Percentiles rank a stretch among this genome's conserved stretches.
Conservation (phyloP, 2,797 vertebrate species). For the Girardinus metallicus region DNA sequence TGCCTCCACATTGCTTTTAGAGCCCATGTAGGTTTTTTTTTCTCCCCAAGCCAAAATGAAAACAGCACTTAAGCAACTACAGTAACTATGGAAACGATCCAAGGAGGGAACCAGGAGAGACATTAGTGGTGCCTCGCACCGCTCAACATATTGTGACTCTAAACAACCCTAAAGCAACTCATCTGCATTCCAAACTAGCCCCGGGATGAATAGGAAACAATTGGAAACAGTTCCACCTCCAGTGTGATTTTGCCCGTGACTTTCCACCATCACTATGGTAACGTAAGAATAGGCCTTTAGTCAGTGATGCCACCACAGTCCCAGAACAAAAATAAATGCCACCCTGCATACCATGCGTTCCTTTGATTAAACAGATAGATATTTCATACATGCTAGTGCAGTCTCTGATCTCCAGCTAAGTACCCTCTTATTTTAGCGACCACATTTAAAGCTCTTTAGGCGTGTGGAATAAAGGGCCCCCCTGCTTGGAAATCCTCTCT, state of each 20-base stretch:
- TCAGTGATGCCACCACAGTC: constrained; percentile 37
- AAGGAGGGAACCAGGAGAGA: constrained; percentile 56
- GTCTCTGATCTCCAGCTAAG: constrained; percentile 52
- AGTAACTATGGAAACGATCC: constrained; percentile 70
- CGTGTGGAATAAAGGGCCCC: constrained; percentile 44
- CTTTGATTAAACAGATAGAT: constrained; percentile 54
- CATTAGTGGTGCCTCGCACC: constrained; percentile 55
- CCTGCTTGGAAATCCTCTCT: constrained; percentile 50
- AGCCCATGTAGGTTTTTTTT: constrained; percentile 35
- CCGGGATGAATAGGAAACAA: constrained; percentile 72
- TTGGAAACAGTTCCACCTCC: constrained; percentile 72
- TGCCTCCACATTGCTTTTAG: constrained; percentile 46
- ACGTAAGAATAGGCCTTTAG: constrained; percentile 58
- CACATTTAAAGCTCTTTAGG: constrained; percentile 57
- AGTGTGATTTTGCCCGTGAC: constrained; percentile 64
- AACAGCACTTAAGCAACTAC: constrained; percentile 65
- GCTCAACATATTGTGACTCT: constrained; percentile 75
- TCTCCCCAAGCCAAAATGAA: constrained; percentile 54
- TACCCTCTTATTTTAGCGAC: constrained; percentile 52
- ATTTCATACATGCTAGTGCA: constrained; percentile 52
- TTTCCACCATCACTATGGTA: constrained; percentile 65
- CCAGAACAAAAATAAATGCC: constrained; percentile 51
- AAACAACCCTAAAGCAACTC: constrained; percentile 79
- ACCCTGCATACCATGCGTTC: constrained; percentile 34
- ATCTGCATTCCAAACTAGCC: constrained; percentile 82